Evolutionary conservation across 1,140 invertebrate species (phyloP), one percentile per base, ranked within the genome.

Genomic region (Gyrodactylus salaris): DNA sequence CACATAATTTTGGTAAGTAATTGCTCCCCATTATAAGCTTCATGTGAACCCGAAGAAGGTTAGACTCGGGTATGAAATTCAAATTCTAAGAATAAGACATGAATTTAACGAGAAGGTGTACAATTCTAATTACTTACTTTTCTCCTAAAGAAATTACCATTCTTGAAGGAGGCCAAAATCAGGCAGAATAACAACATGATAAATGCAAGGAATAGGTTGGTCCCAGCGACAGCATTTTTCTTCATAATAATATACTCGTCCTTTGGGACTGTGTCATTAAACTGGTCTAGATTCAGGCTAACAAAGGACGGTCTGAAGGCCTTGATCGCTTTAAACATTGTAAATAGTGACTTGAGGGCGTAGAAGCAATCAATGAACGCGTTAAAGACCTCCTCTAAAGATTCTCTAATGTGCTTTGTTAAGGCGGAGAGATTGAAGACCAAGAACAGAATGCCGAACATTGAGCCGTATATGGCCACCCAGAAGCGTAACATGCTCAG

Each of bases 251-350:
- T 54, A 54, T 54, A 54, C 25, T 71, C 70, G 21, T 25, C 2
- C 7, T 24, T 20, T 20, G 25, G 21, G 1, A 71, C 1, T 25
- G 70, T 71, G 24, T 20, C 25, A 25, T 71, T 71, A 20, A 25
- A 1, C 7, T 22, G 26, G 26, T 24, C 1, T n/a, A 1, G 21
- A 71, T 71, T 71, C 1, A 71, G 21, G 20, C 21, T 21, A 24
- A 25, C 26, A 1, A 2, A 25, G 1, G 7, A 2, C 7, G 21
- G 25, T 1, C 21, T 23, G 25, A 71, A 25, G 7, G 70, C 70
- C 24, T 71, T 24, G 23, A 71, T 71, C 70, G 23, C 25, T 25
- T 71, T 71, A 25, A 71, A 71, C 70, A 71, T 71, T 2, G 70
- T 71, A 25, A 71, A 71, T 2, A 71, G n/a, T 1, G 70, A 23